Evolutionary conservation across 2,797 vertebrate species (phyloP).

Genomic region (Apogon talboti): DNA sequence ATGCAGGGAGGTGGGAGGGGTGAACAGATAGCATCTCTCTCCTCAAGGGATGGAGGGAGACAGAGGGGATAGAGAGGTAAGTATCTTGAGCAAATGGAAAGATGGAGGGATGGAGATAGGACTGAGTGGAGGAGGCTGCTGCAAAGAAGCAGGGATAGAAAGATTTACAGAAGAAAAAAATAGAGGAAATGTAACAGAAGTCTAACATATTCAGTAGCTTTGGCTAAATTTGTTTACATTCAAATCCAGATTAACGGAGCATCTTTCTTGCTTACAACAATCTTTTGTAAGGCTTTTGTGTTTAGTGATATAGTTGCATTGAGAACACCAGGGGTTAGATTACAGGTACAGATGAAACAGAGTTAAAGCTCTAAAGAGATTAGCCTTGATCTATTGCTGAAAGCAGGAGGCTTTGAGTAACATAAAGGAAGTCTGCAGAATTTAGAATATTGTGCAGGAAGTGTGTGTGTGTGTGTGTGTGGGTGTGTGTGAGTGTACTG

Average conservation of each 20-base stretch:
- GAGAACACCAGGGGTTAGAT: slow-evolving; percentile 48
- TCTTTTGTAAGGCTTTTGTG: not conserved
- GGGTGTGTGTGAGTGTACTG: not conserved
- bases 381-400: slow-evolving; percentile 46
- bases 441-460: slow-evolving; percentile 37
- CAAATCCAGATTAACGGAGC: slow-evolving; percentile 7
- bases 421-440: slow-evolving; percentile 37
- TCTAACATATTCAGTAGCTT: slow-evolving; percentile 4
- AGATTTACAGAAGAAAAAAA: slow-evolving; percentile 11
- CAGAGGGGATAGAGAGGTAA: slow-evolving; percentile 59
- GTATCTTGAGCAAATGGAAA: slow-evolving; percentile 57
- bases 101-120: slow-evolving; percentile 60
- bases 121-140: slow-evolving; percentile 26
- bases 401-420: slow-evolving; percentile 46
- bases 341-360: slow-evolving; percentile 54
- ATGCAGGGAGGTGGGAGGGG: slow-evolving; percentile 21
- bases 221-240: slow-evolving; percentile 38
- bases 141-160: slow-evolving; percentile 12
- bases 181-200: not conserved
- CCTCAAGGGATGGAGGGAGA: slow-evolving; percentile 60
- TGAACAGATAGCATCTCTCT: slow-evolving; percentile 65
- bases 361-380: slow-evolving; percentile 55
- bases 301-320: slow-evolving; percentile 21
- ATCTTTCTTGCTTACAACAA: not conserved
- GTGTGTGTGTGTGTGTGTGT: not conserved